These are phyloP conservation scores for Trichechus manatus DNA, from an alignment of 2,113 vertebrate genomes.

Conservation along the genomic window DNA sequence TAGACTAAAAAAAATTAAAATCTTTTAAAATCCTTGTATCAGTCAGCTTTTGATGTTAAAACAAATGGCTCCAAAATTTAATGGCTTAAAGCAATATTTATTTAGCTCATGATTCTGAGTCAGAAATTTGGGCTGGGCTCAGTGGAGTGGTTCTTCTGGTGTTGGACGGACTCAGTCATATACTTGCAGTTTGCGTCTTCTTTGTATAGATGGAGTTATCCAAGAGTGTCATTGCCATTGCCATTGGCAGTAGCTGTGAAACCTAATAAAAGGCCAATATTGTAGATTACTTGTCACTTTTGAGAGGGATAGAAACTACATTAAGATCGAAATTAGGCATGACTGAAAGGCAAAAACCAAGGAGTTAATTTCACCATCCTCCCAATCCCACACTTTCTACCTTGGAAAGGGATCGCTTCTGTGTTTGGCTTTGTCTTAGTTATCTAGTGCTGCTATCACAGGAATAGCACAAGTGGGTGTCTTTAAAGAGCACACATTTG, in stretches of 20 bases:
- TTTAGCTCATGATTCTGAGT: no score
- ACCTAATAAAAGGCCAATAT: not conserved
- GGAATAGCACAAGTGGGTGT: no score
- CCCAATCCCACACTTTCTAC: not conserved
- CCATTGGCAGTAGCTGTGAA: not conserved
- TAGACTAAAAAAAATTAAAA: not conserved
- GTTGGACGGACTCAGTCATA: no score
- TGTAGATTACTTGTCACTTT: not conserved
- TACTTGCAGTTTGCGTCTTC: not conserved
- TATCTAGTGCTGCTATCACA: no score
- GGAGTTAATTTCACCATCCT: fast-evolving
- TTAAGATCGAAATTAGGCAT: not conserved
- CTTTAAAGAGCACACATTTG: no score
- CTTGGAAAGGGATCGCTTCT: not conserved
- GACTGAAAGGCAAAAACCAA: no score
- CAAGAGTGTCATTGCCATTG: no score
- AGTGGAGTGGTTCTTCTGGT: not conserved
- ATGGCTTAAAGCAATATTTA: no score
- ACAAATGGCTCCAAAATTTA: no score
- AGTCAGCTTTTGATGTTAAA: not conserved
- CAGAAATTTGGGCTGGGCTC: no score
- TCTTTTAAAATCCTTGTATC: not conserved
- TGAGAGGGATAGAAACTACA: not conserved
- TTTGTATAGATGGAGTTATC: fast-evolving
- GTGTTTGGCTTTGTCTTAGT: no score